phyloP scores from a whole-genome alignment of 2,797 vertebrate genomes.

The Chrosomus eos region DNA sequence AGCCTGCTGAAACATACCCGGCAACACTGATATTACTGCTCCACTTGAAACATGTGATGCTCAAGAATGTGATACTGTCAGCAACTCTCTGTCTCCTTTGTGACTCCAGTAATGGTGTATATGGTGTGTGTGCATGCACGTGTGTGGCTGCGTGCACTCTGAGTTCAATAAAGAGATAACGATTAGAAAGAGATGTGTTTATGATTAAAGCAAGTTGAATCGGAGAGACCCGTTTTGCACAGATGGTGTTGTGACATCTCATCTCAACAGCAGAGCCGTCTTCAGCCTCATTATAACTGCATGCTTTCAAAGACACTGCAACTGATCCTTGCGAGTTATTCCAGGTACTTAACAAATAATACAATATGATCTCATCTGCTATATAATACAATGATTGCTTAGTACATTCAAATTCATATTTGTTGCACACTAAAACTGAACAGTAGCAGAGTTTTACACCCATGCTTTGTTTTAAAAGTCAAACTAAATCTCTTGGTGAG shows the following conservation, averaged over 20 bases:
- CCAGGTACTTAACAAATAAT: neutral
- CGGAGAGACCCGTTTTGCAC: neutral
- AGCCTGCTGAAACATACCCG: conserved; percentile 23
- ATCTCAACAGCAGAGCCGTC: conserved; percentile 52
- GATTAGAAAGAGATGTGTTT: neutral
- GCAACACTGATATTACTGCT: conserved; percentile 37
- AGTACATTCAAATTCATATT: neutral
- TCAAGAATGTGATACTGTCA: conserved; percentile 51
- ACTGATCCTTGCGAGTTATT: neutral
- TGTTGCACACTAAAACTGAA: too few relatives aligned
- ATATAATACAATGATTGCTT: neutral
- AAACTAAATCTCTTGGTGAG: too few relatives aligned
- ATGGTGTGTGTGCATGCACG: conserved; percentile 50
- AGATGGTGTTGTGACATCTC: conserved; percentile 32
- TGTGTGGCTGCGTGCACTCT: conserved; percentile 50
- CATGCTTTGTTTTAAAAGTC: too few relatives aligned
- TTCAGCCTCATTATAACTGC: conserved; percentile 33
- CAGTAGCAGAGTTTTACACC: too few relatives aligned
- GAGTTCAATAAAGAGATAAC: conserved; percentile 44
- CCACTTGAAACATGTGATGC: conserved; percentile 22
- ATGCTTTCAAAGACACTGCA: neutral
- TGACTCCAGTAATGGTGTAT: conserved; percentile 61
- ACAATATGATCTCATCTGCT: neutral
- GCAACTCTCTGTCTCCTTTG: conserved; percentile 55
- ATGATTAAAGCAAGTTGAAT: neutral